Evolutionary conservation across 2,113 vertebrate genomes (phyloP), one percentile per base, ranked within the genome.

Genomic region (Apistogramma diplotaenia): DNA sequence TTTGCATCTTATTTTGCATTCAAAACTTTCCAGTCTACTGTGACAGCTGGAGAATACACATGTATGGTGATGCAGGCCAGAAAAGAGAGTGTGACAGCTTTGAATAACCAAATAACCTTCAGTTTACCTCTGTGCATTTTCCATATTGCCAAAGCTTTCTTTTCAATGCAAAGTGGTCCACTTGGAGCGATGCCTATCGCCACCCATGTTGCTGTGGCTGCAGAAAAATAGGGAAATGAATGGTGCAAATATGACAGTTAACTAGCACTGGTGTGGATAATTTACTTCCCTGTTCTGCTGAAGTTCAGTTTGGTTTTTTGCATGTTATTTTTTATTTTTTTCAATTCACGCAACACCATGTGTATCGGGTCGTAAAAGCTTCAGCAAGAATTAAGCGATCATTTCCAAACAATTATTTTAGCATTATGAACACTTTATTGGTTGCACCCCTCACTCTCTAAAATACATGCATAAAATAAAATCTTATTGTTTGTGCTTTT

Each of bases 1-100:
- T 96, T 95, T 96, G 94, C 94, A 95, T 96, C 80, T 89, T 73
- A 90, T 92, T 95, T 95, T 93, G 93, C 91, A 94, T 95, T 86
- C 79, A 89, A 93, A 92, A 91, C 83, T 89, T 92, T 74, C 83
- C 82, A 87, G 89, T 92, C 79, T 85, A 72, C 83, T 59, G 79
- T 23, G 49, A 65, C 79, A 82, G 81, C 74, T 83, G 56, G 29
- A 56, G 67, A 83, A 87, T 31, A 49, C 25, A 31, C 19, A 40
- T 60, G 55, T 40, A n/a, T 7, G 56, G 54, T 43, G 67, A 25
- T 27, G 76, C 4, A 25, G 67, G 60, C 25, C 58, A 74, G 86
- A 85, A 78, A 79, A 85, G 86, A 83, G 79, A 91, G 87, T 88
- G 88, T 61, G 82, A 62, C 25, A 76, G 73, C 84, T 95, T 96